These are phyloP conservation scores for Euzophera pinguis DNA, from an alignment of 2,888 invertebrate species.

Conservation along the genomic window DNA sequence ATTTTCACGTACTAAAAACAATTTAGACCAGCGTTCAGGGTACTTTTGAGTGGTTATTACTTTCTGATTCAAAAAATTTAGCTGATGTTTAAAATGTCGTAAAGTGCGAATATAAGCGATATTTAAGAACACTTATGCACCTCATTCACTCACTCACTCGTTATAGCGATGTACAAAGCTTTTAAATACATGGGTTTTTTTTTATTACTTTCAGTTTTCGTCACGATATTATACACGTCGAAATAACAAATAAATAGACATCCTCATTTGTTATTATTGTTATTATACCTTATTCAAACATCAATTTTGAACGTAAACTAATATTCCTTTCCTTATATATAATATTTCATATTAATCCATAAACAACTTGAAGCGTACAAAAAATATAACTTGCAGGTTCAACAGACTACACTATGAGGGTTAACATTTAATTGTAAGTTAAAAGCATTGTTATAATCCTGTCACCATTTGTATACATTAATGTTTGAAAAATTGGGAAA, in stretches of 20 bases:
- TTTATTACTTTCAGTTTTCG: conserved; percentile 34
- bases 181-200: conserved; percentile 38
- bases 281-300: conserved; percentile 28
- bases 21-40: too few relatives aligned
- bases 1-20: too few relatives aligned
- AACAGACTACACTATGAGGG: background rate
- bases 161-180: conserved; percentile 45
- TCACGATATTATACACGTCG: conserved; percentile 27
- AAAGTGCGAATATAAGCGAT: background rate
- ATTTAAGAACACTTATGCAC: conserved; percentile 14
- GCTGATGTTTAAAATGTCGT: too few relatives aligned
- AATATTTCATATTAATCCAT: conserved; percentile 2
- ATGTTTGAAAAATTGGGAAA: too few relatives aligned
- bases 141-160: conserved; percentile 24
- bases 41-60: too few relatives aligned
- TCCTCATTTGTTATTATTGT: conserved; percentile 32
- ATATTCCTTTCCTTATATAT: background rate
- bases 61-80: too few relatives aligned
- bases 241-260: conserved; percentile 40
- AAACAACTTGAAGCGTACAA: background rate
- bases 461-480: too few relatives aligned
- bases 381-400: background rate
- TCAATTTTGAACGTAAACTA: conserved; percentile 28
- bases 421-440: background rate
- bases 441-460: too few relatives aligned